Conservation (phyloP, 2,797 vertebrate species). For the Sebastes glaucus region DNA sequence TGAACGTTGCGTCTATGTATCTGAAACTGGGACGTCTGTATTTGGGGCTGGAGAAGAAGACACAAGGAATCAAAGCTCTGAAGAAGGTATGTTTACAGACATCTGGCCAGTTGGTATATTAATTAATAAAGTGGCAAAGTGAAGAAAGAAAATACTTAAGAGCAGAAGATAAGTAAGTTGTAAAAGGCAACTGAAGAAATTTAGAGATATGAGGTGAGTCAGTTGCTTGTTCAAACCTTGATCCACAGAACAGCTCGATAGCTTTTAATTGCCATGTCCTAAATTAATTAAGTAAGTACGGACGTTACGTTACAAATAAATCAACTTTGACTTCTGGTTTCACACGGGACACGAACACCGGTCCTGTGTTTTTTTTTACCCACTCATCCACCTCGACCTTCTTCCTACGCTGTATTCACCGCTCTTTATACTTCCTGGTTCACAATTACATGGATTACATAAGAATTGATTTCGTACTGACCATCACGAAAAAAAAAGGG, state of each 20-base stretch:
- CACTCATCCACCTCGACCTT: too few relatives aligned
- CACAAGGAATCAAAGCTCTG: conserved; percentile 89
- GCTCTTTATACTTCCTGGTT: too few relatives aligned
- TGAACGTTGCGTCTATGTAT: conserved; percentile 99
- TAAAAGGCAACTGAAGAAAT: background rate
- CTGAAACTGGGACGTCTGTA: conserved; percentile 94
- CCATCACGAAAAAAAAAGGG: too few relatives aligned
- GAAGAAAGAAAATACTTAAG: background rate
- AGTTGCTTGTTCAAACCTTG: background rate
- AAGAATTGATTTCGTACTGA: too few relatives aligned
- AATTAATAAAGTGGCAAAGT: background rate
- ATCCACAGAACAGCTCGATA: background rate
- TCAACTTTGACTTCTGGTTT: too few relatives aligned
- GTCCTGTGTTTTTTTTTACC: too few relatives aligned
- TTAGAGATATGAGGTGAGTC: background rate
- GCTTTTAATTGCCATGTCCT: too few relatives aligned
- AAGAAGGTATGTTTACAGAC: conserved; percentile 84
- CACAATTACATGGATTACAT: too few relatives aligned
- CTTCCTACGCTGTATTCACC: too few relatives aligned
- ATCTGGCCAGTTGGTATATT: background rate
- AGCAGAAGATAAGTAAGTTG: background rate
- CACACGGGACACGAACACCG: too few relatives aligned
- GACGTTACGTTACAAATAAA: too few relatives aligned
- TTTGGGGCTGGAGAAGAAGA: conserved; percentile 89
- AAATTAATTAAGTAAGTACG: too few relatives aligned